Base-by-base conservation (phyloP, 2,888 invertebrate genomes). In the Didymodactylos carnosus region DNA sequence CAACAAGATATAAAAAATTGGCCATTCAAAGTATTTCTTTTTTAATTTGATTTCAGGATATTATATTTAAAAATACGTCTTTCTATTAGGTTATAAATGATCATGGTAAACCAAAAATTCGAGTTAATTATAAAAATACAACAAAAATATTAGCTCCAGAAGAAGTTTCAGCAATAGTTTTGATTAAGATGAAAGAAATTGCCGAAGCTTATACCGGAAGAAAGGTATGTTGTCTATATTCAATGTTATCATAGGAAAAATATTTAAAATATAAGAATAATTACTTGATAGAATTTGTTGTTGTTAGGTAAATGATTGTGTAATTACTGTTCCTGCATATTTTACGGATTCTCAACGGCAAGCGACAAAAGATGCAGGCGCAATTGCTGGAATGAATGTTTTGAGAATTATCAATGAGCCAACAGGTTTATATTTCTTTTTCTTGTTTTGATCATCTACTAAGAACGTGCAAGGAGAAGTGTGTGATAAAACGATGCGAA, bases 141-240 rank as follows among this genome's bases (percentile, higher is more conserved):
- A 77, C 77, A 72, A 95, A 94, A 82, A 87, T 90, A 46, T 98
- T 98, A 83, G 91, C 95, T 0, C 94, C 98, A 16, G 98, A 98
- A 84, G 98, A 99, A 86, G 91, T 98, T 79, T 95, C 95, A 27
- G 95, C 98, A 77, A 98, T 98, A 97, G 94, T 98, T n/a, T n/a
- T n/a, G n/a, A n/a, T n/a, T n/a, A n/a, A n/a, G n/a, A n/a, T n/a
- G n/a, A n/a, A n/a, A n/a, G n/a, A n/a, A 74, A 72, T 46, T n/a
- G 73, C 72, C 2, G 76, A 76, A 25, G 51, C 72, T 35, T 73
- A 76, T 46, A 35, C 74, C 14, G 75, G 75, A 39, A 62, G 51
- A 70, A 72, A 76, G 62, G 76, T 76, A 72, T 39, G n/a, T 62
- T 23, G 23, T 62, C n/a, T 16, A 25, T 23, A 39, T 4, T 23